Base-by-base conservation (phyloP, 2,888 invertebrate genomes). In the Ophraella communa region DNA sequence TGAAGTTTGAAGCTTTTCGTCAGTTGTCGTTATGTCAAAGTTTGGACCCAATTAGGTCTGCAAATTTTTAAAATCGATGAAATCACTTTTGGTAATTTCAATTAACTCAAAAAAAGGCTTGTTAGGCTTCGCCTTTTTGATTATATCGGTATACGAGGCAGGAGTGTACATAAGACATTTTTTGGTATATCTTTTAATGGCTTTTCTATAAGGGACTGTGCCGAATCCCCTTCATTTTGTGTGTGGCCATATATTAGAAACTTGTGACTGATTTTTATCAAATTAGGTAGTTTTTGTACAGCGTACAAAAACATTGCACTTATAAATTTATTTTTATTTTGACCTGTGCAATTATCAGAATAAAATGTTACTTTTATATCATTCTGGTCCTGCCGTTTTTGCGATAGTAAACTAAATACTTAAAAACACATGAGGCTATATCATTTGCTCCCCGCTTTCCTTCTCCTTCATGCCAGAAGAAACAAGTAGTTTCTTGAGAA, bases 381-480 rank as follows among this genome's bases (percentile, higher is more conserved):
- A 3, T 45, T 20, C 17, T 49, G 7, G 24, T 5, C 18, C 3
- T 24, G 5, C 24, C 24, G 24, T 24, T 24, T 24, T 24, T 24
- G 24, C 1, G 24, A 24, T 24, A 24, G 5, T 24, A 24, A 8
- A 24, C 24, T 27, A 45, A 17, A 45, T 56, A 45, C 11, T 24
- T 24, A 0, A 44, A 39, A 8, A 56, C 17, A 27, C 17, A 56
- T 3, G 30, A 17, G 1, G n/a, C 56, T n/a, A 56, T 27, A 45
- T 56, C 56, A 18, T 56, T 56, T 17, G 27, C 42, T 5, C 56
- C 45, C 23, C 30, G 56, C 3, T 44, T 11, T 20, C 30, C 30
- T 27, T 56, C 23, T 0, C 27, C n/a, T 20, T 56, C 11, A 23
- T 56, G 5, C 56, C 56, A 55, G 18, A 56, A 35, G 24, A 17